phyloP scores from a whole-genome alignment of 2,113 vertebrate species.

The Pelmatolapia mariae region DNA sequence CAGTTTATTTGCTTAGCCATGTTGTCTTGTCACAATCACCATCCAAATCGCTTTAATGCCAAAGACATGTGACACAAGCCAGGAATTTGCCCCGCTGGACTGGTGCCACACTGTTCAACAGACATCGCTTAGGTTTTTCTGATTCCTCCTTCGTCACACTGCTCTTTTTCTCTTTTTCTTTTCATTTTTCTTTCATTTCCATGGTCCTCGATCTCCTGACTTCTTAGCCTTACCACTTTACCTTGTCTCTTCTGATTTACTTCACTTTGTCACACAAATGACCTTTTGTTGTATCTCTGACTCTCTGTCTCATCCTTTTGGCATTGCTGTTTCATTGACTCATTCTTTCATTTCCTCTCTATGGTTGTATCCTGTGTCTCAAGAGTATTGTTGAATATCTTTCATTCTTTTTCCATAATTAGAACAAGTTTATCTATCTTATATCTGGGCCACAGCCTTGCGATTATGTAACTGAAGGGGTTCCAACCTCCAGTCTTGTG shows the following conservation, averaged over 20 bases:
- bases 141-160: not conserved
- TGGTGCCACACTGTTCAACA: not conserved
- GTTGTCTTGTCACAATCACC: not conserved
- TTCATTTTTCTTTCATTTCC: not conserved
- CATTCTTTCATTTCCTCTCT: not conserved
- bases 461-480: not conserved
- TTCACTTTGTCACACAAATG: conserved; percentile 17
- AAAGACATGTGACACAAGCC: not conserved
- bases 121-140: not conserved
- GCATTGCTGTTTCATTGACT: not conserved
- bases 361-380: not conserved
- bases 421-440: not conserved
- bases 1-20: not conserved
- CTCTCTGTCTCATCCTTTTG: not conserved
- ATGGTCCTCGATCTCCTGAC: not conserved
- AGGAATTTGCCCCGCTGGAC: not conserved
- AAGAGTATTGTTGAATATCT: not conserved
- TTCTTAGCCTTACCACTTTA: not conserved
- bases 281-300: conserved; percentile 8
- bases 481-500: not conserved
- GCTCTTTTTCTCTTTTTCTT: not conserved
- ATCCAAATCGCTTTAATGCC: not conserved
- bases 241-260: conserved; percentile 16
- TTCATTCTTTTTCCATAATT: not conserved
- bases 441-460: not conserved